Base-by-base conservation (phyloP, 2,888 invertebrate species). In the Tryphoninae sp. region DNA sequence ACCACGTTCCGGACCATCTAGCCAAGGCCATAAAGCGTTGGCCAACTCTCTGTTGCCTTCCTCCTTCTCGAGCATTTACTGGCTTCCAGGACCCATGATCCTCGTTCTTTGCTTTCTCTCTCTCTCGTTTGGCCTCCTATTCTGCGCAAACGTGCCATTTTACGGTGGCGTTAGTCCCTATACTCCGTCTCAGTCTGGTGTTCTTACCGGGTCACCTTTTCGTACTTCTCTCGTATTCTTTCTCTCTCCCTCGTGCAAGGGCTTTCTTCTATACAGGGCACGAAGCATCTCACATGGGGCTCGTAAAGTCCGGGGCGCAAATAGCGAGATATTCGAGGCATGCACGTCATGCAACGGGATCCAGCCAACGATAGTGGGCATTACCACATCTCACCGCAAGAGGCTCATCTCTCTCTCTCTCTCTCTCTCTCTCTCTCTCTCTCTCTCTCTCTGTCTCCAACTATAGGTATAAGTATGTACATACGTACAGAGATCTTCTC, bases 1-100 rank as follows among this genome's bases (percentile, higher is more conserved):
- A 83, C 86, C 86, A 80, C 86, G 88, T 90, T 89, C 87, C 86
- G 86, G 87, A 85, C 86, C 88, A 88, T 88, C 88, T 87, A 89
- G 86, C 85, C 81, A 65, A 75, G 84, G 83, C 85, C 86, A 89
- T 90, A 90, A 91, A 90, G 88, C 87, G 87, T 83, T 85, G 83
- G 83, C 83, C 84, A 78, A 83, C 85, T 84, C 85, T 72, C 76
- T 69, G 69, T 76, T 71, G 79, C 64, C 55, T 78, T 71, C 45
- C 73, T 19, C 78, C 78, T 72, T 71, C 71, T 83, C 64, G 23
- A 26, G 55, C 49, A 19, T 55, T 49, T 67, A 22, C 67, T 45
- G 45, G 71, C 72, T 65, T 19, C 16, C 55, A 67, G 51, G 64
- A 75, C 42, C 73, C 22, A 51, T 1, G 26, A 61, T 62, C 73